Base-by-base conservation (phyloP, 2,888 invertebrate genomes). In the Philopedon plagiatum region DNA sequence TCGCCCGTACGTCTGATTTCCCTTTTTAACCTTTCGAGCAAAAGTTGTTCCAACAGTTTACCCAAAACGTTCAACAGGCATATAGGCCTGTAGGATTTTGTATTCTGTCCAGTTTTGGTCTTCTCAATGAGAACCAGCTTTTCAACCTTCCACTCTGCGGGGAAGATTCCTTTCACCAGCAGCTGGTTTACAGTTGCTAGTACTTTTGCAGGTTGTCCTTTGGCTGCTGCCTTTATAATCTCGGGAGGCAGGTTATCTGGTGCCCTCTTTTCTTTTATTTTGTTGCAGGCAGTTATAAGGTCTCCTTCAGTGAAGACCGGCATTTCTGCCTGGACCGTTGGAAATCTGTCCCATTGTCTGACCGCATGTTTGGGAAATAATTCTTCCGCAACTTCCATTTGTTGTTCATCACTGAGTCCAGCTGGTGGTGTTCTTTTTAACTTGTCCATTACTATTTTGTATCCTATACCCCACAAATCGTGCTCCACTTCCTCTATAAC, bases 391-490 rank as follows among this genome's bases (percentile, higher is more conserved):
- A 67, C 34, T n/a, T 51, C 18, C 9, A 19, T 11, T 18, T 49
- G 19, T 39, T 32, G 26, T 18, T 56, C 13, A 29, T 56, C 56
- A 13, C 19, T 34, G 1, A 62, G 13, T 4, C 18, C 49, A 1
- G 11, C 49, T 13, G 39, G 18, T n/a, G 39, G 49, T 1, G 19
- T 11, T 29, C 1, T 1, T 34, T 32, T 9, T 56, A 29, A 9
- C 19, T 49, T 21, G 11, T 51, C 67, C 29, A 23, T 67, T 1
- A 72, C 71, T 8, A 76, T 57, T 68, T 69, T 56, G 32, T 56
- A 56, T 18, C 32, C 32, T 32, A 21, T 26, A 3, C 56, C 56
- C 32, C 56, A 56, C 8, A 32, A 2, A 15, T 56, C 56, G 19
- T 29, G 15, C 9, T 56, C 56, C 11, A 56, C 56, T 13, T 56